Conservation (phyloP, 2,113 vertebrate genomes). For the Psilopsiagon aymara region DNA sequence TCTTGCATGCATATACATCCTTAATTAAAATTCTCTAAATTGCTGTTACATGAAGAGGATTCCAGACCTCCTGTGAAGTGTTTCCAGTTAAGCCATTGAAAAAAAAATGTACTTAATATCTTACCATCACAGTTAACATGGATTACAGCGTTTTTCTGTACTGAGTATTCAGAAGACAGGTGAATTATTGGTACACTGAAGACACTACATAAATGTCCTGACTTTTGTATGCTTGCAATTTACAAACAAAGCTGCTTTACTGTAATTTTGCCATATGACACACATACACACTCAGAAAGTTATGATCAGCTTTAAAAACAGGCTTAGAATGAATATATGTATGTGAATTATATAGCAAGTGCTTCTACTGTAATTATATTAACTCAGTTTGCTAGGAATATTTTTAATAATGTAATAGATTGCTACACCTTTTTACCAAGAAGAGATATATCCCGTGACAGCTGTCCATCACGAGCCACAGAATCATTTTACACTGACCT, state of each 20-base stretch:
- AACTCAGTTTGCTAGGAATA: not conserved
- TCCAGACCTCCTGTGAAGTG: constrained; percentile 8
- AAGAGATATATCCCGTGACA: not conserved
- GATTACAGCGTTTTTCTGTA: not conserved
- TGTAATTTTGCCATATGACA: not conserved
- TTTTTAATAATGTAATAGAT: not conserved
- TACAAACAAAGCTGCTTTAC: not conserved
- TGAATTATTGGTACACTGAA: not conserved
- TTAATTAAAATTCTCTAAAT: constrained; percentile 51
- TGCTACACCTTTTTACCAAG: not conserved
- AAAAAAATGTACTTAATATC: not conserved
- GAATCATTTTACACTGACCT: constrained; percentile 12
- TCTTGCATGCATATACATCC: constrained; percentile 4
- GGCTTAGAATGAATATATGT: not conserved
- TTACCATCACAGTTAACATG: not conserved
- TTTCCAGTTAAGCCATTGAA: constrained; percentile 19
- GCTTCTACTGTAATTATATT: constrained; percentile 1
- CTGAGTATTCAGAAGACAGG: not conserved
- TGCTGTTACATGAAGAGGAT: constrained; percentile 53
- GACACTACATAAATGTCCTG: not conserved
- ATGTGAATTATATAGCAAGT: not conserved
- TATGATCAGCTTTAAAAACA: constrained; percentile 13
- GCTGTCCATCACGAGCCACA: constrained; percentile 32
- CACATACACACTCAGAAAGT: not conserved
- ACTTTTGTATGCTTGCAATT: not conserved